Conservation (phyloP, 1,140 invertebrate species). For the Apis cerana region DNA sequence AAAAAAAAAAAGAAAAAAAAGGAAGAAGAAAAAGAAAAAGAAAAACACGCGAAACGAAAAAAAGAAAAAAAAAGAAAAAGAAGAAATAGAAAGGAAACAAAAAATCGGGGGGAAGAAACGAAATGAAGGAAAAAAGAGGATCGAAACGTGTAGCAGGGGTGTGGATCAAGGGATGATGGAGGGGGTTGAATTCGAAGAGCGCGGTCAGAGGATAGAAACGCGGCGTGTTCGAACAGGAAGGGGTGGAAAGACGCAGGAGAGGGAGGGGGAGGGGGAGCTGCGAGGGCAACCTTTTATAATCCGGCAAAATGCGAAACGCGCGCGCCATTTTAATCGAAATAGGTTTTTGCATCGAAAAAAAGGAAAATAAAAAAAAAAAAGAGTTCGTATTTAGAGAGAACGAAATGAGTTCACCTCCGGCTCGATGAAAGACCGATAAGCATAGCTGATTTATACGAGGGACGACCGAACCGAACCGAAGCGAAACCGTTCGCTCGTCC, state of each 20-base stretch:
- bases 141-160: not conserved
- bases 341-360: slow-evolving; percentile 78
- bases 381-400: slow-evolving; percentile 81
- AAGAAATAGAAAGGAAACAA: not conserved
- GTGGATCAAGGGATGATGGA: not conserved
- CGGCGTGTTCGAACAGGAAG: slow-evolving; percentile 29
- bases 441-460: slow-evolving; percentile 78
- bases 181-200: slow-evolving; percentile 53
- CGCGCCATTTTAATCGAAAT: slow-evolving; percentile 80
- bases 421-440: slow-evolving; percentile 81
- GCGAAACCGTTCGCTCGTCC: slow-evolving; percentile 68
- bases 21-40: not conserved
- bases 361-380: slow-evolving; percentile 61
- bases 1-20: slow-evolving; percentile 21
- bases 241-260: slow-evolving; percentile 2
- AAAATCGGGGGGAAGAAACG: not conserved
- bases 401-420: slow-evolving; percentile 81
- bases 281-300: slow-evolving; percentile 73
- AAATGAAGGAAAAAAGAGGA: not conserved
- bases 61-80: not conserved
- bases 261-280: not conserved
- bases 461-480: slow-evolving; percentile 69
- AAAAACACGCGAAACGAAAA: not conserved
- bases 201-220: slow-evolving; percentile 49
- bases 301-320: slow-evolving; percentile 73